phyloP scores from a whole-genome alignment of 2,888 invertebrate species.

The Andrena chrysosceles region DNA sequence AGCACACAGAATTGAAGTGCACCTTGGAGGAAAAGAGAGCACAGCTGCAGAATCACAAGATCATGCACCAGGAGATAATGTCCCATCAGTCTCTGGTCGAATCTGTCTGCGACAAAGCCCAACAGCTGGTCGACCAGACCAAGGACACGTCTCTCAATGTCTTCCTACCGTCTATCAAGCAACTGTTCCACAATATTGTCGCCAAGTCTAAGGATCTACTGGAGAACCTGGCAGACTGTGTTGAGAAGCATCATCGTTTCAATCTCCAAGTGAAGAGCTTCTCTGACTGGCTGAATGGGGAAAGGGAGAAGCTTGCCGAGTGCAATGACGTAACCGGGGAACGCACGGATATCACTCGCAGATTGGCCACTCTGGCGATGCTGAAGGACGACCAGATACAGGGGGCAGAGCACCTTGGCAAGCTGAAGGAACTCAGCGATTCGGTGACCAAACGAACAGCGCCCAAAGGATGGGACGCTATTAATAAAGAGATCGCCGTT shows the following conservation, averaged over 20 bases:
- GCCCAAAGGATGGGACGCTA: constrained; percentile 90
- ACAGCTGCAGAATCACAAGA: constrained; percentile 96
- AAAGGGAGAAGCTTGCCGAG: constrained; percentile 92
- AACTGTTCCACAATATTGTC: constrained; percentile 94
- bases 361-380: constrained; percentile 88
- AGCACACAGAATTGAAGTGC: constrained; percentile 94
- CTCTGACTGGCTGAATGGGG: constrained; percentile 92
- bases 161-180: constrained; percentile 94
- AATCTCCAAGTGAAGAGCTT: constrained; percentile 91
- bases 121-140: constrained; percentile 95
- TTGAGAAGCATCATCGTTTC: constrained; percentile 93
- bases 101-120: constrained; percentile 96
- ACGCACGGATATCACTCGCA: constrained; percentile 91
- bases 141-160: constrained; percentile 95
- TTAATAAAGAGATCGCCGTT: constrained; percentile 91
- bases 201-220: constrained; percentile 94
- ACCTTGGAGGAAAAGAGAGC: constrained; percentile 97
- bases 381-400: constrained; percentile 89
- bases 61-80: constrained; percentile 97
- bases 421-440: constrained; percentile 89
- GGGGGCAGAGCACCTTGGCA: constrained; percentile 89
- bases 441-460: constrained; percentile 92
- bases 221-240: constrained; percentile 93
- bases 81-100: constrained; percentile 96
- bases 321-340: constrained; percentile 95